Base-by-base conservation (phyloP, 1,140 invertebrate genomes). In the Tetragnatha versicolor region DNA sequence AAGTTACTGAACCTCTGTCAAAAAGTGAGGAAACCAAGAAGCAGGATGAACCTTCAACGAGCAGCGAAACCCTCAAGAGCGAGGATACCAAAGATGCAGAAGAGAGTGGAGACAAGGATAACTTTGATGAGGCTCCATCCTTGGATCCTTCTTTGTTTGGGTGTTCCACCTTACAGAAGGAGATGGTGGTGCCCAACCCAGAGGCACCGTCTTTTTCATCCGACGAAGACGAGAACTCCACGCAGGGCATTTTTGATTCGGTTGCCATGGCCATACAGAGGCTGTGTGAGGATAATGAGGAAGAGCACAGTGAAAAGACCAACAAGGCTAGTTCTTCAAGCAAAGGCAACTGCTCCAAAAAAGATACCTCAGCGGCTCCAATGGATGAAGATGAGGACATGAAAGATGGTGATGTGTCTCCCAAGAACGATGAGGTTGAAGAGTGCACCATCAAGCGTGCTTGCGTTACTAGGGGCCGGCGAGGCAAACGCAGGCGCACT, bases 121-220 rank as follows among this genome's bases (percentile, higher is more conserved):
- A 80, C 53, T 75, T 80, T 63, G 72, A 80, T 51, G 70, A 75
- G 45, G 68, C 70, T 45, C 61, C 79, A 9, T 75, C 70, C 27
- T 35, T 80, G 0, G 73, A 78, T 72, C 65, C 80, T 29, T 37
- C 61, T 58, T 42, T 72, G 31, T 72, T 78, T 37, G 66, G 58
- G 9, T 69, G 72, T 49, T 58, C 53, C 5, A 68, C 65, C 14
- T 70, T 77, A 25, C 68, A 70, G 17, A 77, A 81, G 58, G 68
- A 72, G 47, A 68, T 80, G 65, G 68, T 79, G 35, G 66, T 81
- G 6, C 77, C 81, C n/a, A 80, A 77, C 42, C 68, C 80, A 17
- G 70, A 79, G 68, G 77, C 77, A 20, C 77, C 80, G n/a, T 80
- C 80, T 10, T 82, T 82, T 68, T 82, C 80, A 9, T 81, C 81